Percentiles rank a stretch among this genome's conserved stretches.
Conservation (phyloP, 2,113 vertebrate species). For the Equus quagga region DNA sequence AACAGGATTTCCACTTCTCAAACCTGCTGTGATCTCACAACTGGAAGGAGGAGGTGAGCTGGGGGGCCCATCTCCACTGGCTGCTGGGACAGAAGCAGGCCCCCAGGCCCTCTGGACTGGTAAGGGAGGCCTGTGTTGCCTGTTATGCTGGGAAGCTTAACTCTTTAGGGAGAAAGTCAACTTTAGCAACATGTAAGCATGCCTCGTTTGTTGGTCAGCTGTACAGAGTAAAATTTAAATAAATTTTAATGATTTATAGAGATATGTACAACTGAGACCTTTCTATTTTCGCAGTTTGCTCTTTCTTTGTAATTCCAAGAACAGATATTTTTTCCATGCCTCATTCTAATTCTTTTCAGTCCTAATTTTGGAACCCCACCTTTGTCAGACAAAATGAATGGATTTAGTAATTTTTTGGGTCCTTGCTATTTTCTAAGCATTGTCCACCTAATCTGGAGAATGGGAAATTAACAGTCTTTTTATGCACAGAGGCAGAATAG, state of each 20-base stretch:
- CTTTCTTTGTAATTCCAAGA: not conserved
- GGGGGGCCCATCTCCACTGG: not conserved
- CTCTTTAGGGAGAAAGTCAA: not conserved
- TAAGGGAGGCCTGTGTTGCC: slow-evolving; percentile 51
- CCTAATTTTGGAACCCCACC: not conserved
- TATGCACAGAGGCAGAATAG: not conserved
- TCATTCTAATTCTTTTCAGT: not conserved
- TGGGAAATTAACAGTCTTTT: not conserved
- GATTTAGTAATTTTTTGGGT: not conserved
- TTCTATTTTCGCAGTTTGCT: not conserved
- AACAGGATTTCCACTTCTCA: slow-evolving; percentile 76
- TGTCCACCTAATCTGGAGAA: not conserved
- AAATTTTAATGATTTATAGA: slow-evolving; percentile 38
- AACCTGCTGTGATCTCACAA: slow-evolving; percentile 77
- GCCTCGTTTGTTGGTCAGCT: not conserved
- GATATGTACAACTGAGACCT: not conserved
- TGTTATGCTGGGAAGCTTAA: not conserved
- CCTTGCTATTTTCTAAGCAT: slow-evolving; percentile 37
- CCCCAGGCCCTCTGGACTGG: slow-evolving; percentile 44
- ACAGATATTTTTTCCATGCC: not conserved
- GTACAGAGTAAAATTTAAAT: not conserved
- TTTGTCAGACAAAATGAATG: slow-evolving; percentile 11
- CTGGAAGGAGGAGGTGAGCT: slow-evolving; percentile 68
- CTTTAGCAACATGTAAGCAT: not conserved
- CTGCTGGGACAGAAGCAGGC: not conserved